phyloP scores from a whole-genome alignment of 2,797 vertebrate genomes.

The Coendou prehensilis region DNA sequence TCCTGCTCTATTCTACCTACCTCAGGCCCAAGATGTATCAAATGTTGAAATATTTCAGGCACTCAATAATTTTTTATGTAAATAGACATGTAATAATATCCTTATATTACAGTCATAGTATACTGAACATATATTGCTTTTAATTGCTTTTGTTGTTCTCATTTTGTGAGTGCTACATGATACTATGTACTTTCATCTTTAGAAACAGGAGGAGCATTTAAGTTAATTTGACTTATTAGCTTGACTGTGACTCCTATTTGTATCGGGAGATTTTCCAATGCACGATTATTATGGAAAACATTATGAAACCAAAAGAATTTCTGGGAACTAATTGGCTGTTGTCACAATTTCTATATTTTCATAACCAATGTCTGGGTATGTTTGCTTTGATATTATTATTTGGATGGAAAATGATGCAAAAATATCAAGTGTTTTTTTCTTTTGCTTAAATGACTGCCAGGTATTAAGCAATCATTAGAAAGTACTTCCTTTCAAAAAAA shows the following conservation, averaged over 20 bases:
- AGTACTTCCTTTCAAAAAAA: constrained; percentile 41
- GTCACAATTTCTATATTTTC: constrained; percentile 75
- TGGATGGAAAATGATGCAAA: constrained; percentile 77
- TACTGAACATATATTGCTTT: background rate
- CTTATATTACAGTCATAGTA: background rate
- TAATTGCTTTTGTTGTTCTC: background rate
- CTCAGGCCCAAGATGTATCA: background rate
- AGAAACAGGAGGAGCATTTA: constrained; percentile 41
- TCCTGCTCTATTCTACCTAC: accelerated
- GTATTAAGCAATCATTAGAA: constrained; percentile 73
- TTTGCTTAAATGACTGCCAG: constrained; percentile 68
- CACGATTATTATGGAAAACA: constrained; percentile 64
- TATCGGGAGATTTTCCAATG: constrained; percentile 49
- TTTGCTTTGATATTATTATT: constrained; percentile 73
- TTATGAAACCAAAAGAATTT: constrained; percentile 68
- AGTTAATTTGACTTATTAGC: constrained; percentile 28
- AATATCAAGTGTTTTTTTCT: constrained; percentile 40
- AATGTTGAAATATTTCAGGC: background rate
- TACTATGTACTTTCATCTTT: background rate
- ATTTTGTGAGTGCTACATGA: background rate
- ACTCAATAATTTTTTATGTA: background rate
- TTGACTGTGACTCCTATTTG: constrained; percentile 49
- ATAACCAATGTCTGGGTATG: constrained; percentile 64
- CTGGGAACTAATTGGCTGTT: constrained; percentile 72
- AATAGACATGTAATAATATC: background rate